These are phyloP conservation scores for Acromyrmex heyeri DNA, from an alignment of 1,140 invertebrate genomes.

Conservation along the genomic window DNA sequence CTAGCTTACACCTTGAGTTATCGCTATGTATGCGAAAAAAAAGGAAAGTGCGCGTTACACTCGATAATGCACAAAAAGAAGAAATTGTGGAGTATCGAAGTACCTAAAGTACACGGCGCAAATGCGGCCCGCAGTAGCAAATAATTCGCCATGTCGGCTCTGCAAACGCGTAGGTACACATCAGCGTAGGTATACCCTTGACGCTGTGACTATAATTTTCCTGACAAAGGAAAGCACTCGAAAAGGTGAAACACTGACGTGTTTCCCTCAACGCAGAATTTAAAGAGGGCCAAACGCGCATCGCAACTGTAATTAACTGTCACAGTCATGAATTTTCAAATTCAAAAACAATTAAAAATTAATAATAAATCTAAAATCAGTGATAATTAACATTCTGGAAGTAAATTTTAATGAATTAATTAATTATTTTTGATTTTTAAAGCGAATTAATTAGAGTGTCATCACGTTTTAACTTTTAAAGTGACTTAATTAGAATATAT, in stretches of 20 bases:
- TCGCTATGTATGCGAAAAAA: constrained; percentile 14
- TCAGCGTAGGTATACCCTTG: constrained; percentile 25
- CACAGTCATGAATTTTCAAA: constrained; percentile 1
- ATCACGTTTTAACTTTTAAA: background rate
- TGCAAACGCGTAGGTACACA: constrained; percentile 53
- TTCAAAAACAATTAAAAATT: background rate
- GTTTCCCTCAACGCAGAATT: background rate
- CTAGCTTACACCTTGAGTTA: constrained; percentile 22
- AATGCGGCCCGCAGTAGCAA: constrained; percentile 54
- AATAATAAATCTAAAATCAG: background rate
- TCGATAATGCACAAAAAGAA: constrained; percentile 54
- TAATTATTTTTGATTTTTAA: background rate
- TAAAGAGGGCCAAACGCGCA: background rate
- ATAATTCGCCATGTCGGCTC: constrained; percentile 8
- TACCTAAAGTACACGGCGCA: constrained; percentile 64
- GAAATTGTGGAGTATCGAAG: constrained; percentile 73
- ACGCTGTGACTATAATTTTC: constrained; percentile 59
- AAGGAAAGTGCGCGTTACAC: constrained; percentile 50
- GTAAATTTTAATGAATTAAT: background rate
- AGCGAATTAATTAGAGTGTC: background rate
- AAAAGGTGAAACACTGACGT: constrained; percentile 15
- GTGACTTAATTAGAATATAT: background rate
- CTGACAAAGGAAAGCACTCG: constrained; percentile 40
- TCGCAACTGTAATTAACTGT: constrained; percentile 41
- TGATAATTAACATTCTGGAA: background rate